Base-by-base conservation (phyloP, 2,888 invertebrate genomes). In the Lasioglossum leucozonium region DNA sequence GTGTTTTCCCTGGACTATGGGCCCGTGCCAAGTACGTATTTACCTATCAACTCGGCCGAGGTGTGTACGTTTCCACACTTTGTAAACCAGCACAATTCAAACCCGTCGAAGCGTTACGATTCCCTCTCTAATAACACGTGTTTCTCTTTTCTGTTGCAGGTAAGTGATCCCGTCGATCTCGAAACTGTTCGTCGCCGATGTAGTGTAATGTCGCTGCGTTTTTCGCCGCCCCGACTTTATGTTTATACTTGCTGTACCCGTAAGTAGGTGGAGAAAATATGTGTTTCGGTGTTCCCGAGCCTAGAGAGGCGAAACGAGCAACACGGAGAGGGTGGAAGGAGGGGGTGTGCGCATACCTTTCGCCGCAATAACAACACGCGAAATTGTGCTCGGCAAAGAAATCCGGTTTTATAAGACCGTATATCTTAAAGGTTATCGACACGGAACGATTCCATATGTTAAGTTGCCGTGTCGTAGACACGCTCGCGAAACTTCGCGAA, bases 101-200 rank as follows among this genome's bases (percentile, higher is more conserved):
- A 77, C 44, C 72, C 30, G 62, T 30, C 42, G 58, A 44, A 62
- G 73, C 58, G 82, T 79, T 71, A 69, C 44, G 62, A 51, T 73
- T 37, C 79, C 47, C 51, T 26, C 37, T 75, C 82, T 86, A 91
- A 90, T 91, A 90, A 91, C 86, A 87, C 65, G 42, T 89, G 16
- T 65, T 75, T 86, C 78, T 90, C 75, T 82, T 88, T 83, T 92
- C 82, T 92, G 92, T 92, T 92, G 30, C 92, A 92, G 92, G 92
- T 92, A 92, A 92, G 92, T 92, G 89, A 78, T 85, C 78, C 65
- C 72, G 67, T 73, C 75, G 76, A 71, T 75, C 81, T 55, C 44
- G 82, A 51, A 72, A 79, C 78, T 88, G 82, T 84, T 82, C 81
- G 84, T 76, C 79, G 79, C 72, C 81, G 74, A 82, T 72, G 84